Evolutionary conservation across 2,888 invertebrate species (phyloP), one percentile per base, ranked within the genome.

Genomic region (Catocala sponsa): DNA sequence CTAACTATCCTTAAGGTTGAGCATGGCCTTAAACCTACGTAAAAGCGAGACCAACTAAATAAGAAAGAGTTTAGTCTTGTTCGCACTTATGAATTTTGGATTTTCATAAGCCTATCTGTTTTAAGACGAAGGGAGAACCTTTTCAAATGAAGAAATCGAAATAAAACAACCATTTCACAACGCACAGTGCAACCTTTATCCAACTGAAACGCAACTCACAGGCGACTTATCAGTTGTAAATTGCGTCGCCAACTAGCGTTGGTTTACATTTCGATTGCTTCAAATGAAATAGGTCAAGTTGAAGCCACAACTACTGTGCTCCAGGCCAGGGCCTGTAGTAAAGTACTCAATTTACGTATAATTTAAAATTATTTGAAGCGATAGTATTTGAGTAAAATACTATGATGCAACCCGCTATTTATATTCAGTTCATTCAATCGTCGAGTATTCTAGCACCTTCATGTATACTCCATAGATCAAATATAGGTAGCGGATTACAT

Each of bases 361-460:
- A 47, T 68, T 42, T 66, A 62, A 68, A 72, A 69, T 59, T 65
- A 56, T 72, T 75, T 63, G 57, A 77, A 67, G 78, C 72, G 49
- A 63, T 49, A 54, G 51, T 68, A 48, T 65, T 59, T 59, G 68
- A 65, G 65, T 66, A 65, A n/a, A 44, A 56, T 59, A 66, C 61
- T 71, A 65, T 47, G 55, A 48, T 61, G 70, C 55, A 68, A 73
- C 73, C 79, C 78, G 81, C 83, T 81, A 83, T 68, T 68, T 68
- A 76, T 69, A 77, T 76, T 80, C 67, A 75, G 56, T 64, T 68
- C 54, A 50, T 56, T 63, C 42, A 59, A 63, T 62, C 42, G 43
- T 58, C 68, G 68, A 73, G 69, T 68, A 74, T 77, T 58, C 72
- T 85, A 85, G 84, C 85, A 84, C 85, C 84, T 78, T 82, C 70